These are phyloP conservation scores for Mus pahari DNA, from an alignment of 2,113 vertebrate species.

Conservation along the genomic window DNA sequence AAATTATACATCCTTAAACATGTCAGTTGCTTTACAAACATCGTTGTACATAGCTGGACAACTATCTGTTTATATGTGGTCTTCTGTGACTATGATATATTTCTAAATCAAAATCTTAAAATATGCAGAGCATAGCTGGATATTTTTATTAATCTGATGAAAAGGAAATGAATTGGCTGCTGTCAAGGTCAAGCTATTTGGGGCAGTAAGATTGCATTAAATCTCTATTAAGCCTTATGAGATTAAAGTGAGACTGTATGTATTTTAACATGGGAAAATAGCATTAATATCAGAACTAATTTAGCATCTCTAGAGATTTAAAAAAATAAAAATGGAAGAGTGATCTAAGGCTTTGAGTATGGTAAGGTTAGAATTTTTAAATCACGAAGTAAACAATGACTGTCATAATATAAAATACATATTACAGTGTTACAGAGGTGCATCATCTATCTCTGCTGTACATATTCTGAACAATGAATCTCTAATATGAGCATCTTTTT, in stretches of 20 bases:
- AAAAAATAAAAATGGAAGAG: constrained; percentile 1
- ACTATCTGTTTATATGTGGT: background rate
- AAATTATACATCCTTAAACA: background rate
- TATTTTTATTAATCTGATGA: constrained; percentile 10
- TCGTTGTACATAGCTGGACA: background rate
- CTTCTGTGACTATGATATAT: background rate
- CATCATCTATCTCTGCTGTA: background rate
- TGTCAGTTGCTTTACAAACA: constrained; percentile 1
- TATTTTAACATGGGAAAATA: background rate
- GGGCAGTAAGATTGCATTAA: constrained; percentile 15
- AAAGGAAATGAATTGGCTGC: constrained; percentile 3
- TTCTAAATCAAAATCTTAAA: constrained; percentile 38
- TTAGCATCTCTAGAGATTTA: background rate
- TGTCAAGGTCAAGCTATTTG: constrained; percentile 38
- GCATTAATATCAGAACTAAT: background rate
- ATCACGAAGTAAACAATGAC: background rate
- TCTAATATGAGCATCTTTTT: background rate
- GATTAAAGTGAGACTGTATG: constrained; percentile 31
- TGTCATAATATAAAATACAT: background rate
- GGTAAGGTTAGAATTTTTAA: background rate
- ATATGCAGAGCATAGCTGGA: background rate
- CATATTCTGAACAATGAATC: background rate
- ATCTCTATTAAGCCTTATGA: background rate
- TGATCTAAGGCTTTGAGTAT: constrained; percentile 14
- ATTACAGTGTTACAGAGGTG: background rate